Evolutionary conservation across 2,113 vertebrate species (phyloP), one percentile per base, ranked within the genome.

Genomic region (Oreochromis spilurus): DNA sequence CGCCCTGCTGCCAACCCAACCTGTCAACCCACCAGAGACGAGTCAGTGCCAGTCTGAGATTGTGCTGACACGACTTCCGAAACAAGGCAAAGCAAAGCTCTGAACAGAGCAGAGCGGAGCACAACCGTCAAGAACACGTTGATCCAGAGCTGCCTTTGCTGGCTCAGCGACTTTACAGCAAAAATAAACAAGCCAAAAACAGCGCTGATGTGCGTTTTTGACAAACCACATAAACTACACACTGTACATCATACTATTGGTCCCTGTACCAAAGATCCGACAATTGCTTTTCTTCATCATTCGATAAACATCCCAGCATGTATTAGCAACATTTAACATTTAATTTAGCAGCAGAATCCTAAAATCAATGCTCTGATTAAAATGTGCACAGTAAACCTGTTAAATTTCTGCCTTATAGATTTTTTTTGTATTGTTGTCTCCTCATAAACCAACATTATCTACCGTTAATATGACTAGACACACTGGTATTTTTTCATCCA

Each of bases 1-100:
- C 55, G 21, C 72, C 82, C 48, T 50, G 84, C 92, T 92, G 92
- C 84, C 89, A 89, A 81, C 58, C 77, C 83, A 86, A 91, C 86
- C 90, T 90, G 93, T 94, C 92, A 91, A 48, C 83, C 36, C 11
- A 87, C 78, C 55, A 81, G 38, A 52, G 83, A 52, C 43, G 2
- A 85, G 80, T 77, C 88, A 48, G 48, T 29, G 89, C 40, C 87
- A 84, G 77, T 45, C 50, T 45, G 88, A 88, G 55, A 86, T 88
- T 90, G 52, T 43, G 36, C 77, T 62, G 86, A 88, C 85, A 85
- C 6, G 5, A 70, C 83, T 84, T 87, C 14, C 78, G 82, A 50
- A 77, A 80, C 81, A 31, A 26, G 85, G 40, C 57, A 45, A 26
- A 34, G 38, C 16, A 54, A 79, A 24, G 50, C 31, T 54, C 77